Conservation (phyloP, 64 coral and sea anemone species). For the Anthopleura sola region DNA sequence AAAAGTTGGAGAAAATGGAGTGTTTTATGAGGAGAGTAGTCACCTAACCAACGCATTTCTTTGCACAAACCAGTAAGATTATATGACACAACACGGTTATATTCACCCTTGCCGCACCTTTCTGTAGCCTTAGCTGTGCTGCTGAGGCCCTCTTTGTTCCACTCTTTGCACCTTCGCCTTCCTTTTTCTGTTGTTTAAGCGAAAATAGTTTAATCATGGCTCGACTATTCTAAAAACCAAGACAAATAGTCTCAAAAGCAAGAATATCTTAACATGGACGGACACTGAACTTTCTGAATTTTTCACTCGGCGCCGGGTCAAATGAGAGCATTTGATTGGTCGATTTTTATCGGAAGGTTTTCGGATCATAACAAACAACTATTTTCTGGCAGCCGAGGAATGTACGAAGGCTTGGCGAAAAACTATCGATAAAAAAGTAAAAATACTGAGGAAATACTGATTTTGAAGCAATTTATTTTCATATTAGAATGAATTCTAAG, state of each 20-base stretch:
- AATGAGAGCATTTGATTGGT: conserved; percentile 65
- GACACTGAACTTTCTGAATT: conserved; percentile 61
- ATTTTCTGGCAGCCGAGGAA: neutral
- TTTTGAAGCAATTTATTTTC: too few relatives aligned
- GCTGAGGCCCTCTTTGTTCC: conserved; percentile 97
- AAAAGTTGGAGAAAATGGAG: neutral
- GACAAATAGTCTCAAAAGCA: conserved; percentile 20
- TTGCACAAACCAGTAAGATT: neutral
- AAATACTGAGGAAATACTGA: too few relatives aligned
- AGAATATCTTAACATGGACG: conserved; percentile 46
- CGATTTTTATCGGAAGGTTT: conserved; percentile 38
- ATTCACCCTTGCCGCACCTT: conserved; percentile 79
- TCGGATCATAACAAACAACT: conserved; percentile 17
- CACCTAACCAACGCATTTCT: neutral
- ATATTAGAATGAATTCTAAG: neutral
- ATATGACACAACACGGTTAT: neutral
- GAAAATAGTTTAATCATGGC: conserved; percentile 99
- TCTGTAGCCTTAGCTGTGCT: conserved; percentile 90
- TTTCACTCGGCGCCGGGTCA: conserved; percentile 55
- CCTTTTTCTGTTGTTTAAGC: conserved; percentile 98
- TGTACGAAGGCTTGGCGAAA: neutral
- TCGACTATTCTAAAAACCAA: conserved; percentile 13
- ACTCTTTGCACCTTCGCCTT: conserved; percentile 91
- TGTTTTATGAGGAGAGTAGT: neutral
- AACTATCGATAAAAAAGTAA: neutral